Conservation (phyloP, 2,113 vertebrate genomes). For the Mus musculus region GRCm39 chr5:49006501-49007000, state of each 20-base stretch:
- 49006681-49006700: not conserved
- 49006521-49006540: not conserved
- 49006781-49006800: not conserved
- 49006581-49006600: not conserved
- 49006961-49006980: not conserved
- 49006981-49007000: not conserved
- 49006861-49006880: not conserved
- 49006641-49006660: not conserved
- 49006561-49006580: not conserved
- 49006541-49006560: not conserved
- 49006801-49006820: not conserved
- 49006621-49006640: conserved; percentile 12
- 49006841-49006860: not conserved
- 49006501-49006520: not conserved
- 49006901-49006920: not conserved
- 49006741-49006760: not conserved
- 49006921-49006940: not conserved
- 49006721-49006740: conserved; percentile 22
- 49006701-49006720: not conserved
- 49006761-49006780: not conserved
- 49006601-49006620: not conserved
- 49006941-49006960: not conserved
- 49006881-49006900: not conserved
- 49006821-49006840: not conserved
- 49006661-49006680: not conserved